phyloP scores from a whole-genome alignment of 1,140 invertebrate genomes.

The Macrobrachium nipponense region DNA sequence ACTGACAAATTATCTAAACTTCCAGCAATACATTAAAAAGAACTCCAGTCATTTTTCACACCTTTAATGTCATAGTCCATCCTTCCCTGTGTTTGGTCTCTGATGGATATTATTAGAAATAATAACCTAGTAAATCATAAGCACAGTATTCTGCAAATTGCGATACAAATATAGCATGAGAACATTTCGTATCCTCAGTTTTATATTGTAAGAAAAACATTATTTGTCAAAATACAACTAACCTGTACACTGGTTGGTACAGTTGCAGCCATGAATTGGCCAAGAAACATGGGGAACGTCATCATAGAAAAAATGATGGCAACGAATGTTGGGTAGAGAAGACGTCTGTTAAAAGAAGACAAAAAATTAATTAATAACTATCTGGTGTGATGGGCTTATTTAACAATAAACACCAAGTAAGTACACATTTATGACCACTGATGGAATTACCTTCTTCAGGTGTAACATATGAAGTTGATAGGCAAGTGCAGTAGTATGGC shows the following conservation, averaged over 20 bases:
- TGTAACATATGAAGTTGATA: no score
- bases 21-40: no score
- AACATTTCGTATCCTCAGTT: background rate
- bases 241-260: conserved; percentile 60
- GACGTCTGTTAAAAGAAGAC: conserved; percentile 40
- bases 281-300: conserved; percentile 59
- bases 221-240: background rate
- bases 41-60: no score
- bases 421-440: no score
- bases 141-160: no score
- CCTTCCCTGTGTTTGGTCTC: no score
- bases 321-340: conserved; percentile 63
- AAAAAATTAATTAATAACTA: background rate
- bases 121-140: no score
- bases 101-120: no score
- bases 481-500: no score
- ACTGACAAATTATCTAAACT: no score
- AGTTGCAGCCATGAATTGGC: conserved; percentile 62
- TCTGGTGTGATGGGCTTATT: background rate
- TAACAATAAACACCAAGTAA: background rate
- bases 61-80: no score
- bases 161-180: no score
- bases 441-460: background rate
- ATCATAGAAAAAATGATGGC: conserved; percentile 56
- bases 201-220: background rate